A percentile compares a stretch with the other conserved stretches of the same genome.
Conservation (phyloP, 2,888 invertebrate species). For the Ormyrus pomaceus region DNA sequence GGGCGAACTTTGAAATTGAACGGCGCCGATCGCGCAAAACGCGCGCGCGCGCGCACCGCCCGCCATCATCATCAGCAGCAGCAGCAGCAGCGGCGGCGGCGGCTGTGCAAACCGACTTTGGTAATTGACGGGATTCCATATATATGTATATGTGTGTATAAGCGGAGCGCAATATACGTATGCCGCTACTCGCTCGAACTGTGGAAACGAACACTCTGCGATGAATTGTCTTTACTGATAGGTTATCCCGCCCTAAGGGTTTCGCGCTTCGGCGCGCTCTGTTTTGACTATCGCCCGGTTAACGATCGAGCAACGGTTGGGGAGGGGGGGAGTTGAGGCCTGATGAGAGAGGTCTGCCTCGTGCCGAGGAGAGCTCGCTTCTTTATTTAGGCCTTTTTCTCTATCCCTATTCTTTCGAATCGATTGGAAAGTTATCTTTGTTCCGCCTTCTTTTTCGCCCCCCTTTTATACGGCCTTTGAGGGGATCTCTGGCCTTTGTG, state of each 20-base stretch:
- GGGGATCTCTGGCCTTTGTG: conserved; percentile 4
- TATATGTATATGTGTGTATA: neutral
- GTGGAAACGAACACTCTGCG: neutral
- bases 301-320: neutral
- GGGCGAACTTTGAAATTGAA: conserved; percentile 46
- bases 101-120: conserved; percentile 32
- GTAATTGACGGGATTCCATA: conserved; percentile 34
- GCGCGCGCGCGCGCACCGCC: neutral
- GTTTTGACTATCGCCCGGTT: too few species aligned
- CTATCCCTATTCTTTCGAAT: neutral
- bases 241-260: too few species aligned
- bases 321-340: neutral
- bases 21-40: conserved; percentile 32
- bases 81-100: conserved; percentile 11
- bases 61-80: conserved; percentile 18
- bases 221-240: conserved; percentile 22
- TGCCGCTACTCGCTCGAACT: too few species aligned
- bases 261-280: too few species aligned
- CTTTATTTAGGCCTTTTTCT: neutral
- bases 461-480: neutral
- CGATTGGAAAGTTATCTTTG: conserved; percentile 9
- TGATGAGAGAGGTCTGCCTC: neutral
- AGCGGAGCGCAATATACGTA: neutral
- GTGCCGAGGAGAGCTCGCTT: neutral
- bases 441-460: neutral